Percentiles rank a stretch among this genome's conserved stretches.
These are phyloP conservation scores for Coilia nasus DNA, from an alignment of 2,797 vertebrate genomes.

Conservation along the genomic window DNA sequence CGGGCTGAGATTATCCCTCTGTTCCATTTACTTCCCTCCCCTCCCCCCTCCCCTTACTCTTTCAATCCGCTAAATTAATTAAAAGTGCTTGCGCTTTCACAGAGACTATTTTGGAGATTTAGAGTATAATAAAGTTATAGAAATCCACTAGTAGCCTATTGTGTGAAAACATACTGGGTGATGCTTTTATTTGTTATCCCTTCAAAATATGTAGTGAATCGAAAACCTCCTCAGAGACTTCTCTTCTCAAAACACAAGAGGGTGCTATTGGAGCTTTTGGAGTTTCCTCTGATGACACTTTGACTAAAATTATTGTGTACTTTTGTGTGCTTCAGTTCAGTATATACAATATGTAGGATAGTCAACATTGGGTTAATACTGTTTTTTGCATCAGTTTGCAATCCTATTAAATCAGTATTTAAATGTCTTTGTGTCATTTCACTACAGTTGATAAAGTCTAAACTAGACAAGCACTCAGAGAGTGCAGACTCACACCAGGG, in stretches of 20 bases:
- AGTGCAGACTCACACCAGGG: too few relatives aligned
- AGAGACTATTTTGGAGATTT: neutral
- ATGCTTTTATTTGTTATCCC: neutral
- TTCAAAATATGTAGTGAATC: neutral
- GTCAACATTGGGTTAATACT: neutral
- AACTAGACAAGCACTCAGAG: too few relatives aligned
- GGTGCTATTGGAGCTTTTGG: neutral
- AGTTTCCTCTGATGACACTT: neutral
- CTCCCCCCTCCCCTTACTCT: neutral
- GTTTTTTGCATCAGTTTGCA: neutral
- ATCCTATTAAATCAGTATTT: neutral
- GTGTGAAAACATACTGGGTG: too few relatives aligned
- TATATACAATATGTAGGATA: neutral
- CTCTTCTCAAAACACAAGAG: neutral
- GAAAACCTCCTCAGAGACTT: neutral
- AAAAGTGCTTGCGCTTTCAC: neutral
- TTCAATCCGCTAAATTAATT: neutral
- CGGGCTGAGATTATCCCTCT: conserved; percentile 29
- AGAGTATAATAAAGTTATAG: neutral
- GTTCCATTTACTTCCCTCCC: neutral
- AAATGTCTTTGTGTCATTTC: neutral
- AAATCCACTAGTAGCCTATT: neutral
- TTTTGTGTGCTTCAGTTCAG: neutral
- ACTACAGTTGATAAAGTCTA: neutral
- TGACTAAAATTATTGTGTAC: neutral